Evolutionary conservation across 1,140 invertebrate genomes (phyloP).

Genomic region (Ditylenchus dipsaci): DNA sequence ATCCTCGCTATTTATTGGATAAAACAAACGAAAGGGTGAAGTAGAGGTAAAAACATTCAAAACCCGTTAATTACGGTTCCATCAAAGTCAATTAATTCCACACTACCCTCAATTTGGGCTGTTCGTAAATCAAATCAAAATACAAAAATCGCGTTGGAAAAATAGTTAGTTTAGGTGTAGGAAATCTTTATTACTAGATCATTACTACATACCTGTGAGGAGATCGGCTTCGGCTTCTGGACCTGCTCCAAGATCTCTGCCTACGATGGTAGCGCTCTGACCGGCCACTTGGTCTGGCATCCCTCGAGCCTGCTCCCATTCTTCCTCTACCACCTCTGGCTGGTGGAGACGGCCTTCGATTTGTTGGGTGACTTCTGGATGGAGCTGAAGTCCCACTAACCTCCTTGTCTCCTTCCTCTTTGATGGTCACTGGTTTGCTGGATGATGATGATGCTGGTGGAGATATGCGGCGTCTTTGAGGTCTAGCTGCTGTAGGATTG

Average conservation of each 20-base stretch:
- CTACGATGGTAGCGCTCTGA: neutral
- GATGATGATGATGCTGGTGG: constrained; percentile 14
- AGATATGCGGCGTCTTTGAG: constrained; percentile 63
- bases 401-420: too few relatives aligned
- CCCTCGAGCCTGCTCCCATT: neutral
- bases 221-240: constrained; percentile 5
- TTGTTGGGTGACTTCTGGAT: neutral
- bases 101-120: too few relatives aligned
- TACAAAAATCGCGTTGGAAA: too few relatives aligned
- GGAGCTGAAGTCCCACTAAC: too few relatives aligned
- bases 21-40: too few relatives aligned
- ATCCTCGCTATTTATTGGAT: too few relatives aligned
- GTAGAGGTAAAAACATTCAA: too few relatives aligned
- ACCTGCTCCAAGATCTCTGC: neutral
- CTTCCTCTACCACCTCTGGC: neutral
- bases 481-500: constrained; percentile 67
- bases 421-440: too few relatives aligned
- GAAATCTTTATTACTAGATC: neutral
- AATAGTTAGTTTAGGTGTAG: too few relatives aligned
- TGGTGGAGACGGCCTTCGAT: neutral
- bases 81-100: too few relatives aligned
- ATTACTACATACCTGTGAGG: constrained; percentile 4
- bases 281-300: neutral
- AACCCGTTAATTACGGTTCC: too few relatives aligned
- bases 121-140: too few relatives aligned